phyloP scores from a whole-genome alignment of 2,113 vertebrate species.

The Setophaga coronata region DNA sequence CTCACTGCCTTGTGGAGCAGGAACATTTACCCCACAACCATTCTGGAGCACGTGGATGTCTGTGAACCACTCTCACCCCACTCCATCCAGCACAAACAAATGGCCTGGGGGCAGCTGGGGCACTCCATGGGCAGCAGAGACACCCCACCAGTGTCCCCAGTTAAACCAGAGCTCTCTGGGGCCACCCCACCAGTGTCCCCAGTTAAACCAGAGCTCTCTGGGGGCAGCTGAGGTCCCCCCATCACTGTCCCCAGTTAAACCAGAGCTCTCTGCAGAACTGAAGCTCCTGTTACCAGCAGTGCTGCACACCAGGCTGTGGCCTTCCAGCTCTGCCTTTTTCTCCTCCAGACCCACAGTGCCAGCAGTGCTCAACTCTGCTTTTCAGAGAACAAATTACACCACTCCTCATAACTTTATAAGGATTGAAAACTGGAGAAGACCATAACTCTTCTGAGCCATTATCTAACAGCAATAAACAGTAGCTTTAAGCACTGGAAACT shows the following conservation, averaged over 20 bases:
- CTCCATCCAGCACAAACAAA: not conserved
- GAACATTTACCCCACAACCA: not conserved
- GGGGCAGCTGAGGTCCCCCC: not conserved
- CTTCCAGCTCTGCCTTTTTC: not conserved
- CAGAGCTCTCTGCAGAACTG: not conserved
- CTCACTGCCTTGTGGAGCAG: not conserved
- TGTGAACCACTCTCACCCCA: not conserved
- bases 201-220: not conserved
- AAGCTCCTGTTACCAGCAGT: not conserved
- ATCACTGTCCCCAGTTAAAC: not conserved
- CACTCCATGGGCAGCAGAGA: not conserved
- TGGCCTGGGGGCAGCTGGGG: not conserved
- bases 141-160: not conserved
- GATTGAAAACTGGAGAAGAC: constrained; percentile 1
- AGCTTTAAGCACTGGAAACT: not conserved
- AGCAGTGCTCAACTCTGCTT: not conserved
- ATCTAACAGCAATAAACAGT: constrained; percentile 30
- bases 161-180: not conserved
- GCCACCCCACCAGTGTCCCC: not conserved
- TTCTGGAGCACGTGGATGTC: not conserved
- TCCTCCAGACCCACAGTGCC: not conserved
- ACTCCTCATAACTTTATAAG: constrained; percentile 38
- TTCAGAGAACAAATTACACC: not conserved
- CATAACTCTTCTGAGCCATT: constrained; percentile 9
- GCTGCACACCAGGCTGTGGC: not conserved